Base-by-base conservation (phyloP, 2,797 vertebrate genomes). In the Sylvilagus floridanus region DNA sequence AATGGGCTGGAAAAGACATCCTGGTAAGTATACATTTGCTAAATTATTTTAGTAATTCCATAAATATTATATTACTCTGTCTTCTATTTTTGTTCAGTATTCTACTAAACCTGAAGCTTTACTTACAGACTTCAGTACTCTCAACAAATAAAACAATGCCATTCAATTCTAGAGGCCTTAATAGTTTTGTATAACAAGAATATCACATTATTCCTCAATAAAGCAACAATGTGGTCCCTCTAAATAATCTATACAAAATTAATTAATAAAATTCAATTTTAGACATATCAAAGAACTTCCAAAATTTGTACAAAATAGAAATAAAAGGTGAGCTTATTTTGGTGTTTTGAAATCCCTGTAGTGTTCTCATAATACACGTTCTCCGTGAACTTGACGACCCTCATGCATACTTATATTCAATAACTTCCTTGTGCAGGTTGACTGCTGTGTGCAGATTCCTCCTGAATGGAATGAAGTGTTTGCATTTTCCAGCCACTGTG, bases 1-100 rank as follows among this genome's bases (percentile, higher is more conserved):
- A 99, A 97, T 99, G 99, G 99, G 99, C 99, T 95, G 99, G 99
- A 97, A 99, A 99, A 98, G 99, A 99, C 98, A 98, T 99, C 92
- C 98, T 98, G 98, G 99, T 99, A 98, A 99, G 99, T 97, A 97
- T 96, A 37, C 75, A 24, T 54, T 28, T 75, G 26, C 26, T 54
- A 37, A 88, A 47, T 83, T 90, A 81, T 78, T 82, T 72, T 54
- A 84, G 17, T 83, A 32, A 90, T 76, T 63, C 21, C 16, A 52
- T 87, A 71, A 91, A 22, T 37, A 52, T 81, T 78, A n/a, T 79
- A 68, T 52, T 52, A 93, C 2, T 77, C 7, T 90, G 50, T 26
- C 8, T 5, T 62, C 6, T 60, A 37, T 35, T 88, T 35, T 83
- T 65, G 2, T 68, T 65, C 16, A 13, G 0, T 71, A 8, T 77